A percentile compares a stretch with the other conserved stretches of the same genome.
These are phyloP conservation scores for Hirtodrosophila cameraria DNA, from an alignment of 2,888 invertebrate genomes.

Conservation along the genomic window DNA sequence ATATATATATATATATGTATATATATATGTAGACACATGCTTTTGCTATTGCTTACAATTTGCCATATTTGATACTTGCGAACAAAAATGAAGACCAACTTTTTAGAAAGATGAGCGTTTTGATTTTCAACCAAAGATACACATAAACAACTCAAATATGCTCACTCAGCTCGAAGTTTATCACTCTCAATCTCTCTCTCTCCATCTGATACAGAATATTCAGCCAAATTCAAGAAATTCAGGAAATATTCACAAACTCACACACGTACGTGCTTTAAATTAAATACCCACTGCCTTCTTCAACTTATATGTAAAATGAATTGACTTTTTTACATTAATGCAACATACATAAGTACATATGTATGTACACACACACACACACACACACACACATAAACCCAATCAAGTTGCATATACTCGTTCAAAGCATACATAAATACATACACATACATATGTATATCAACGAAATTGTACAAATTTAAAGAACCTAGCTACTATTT, in stretches of 20 bases:
- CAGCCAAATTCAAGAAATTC: neutral
- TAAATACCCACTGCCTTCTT: conserved; percentile 48
- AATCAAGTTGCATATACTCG: conserved; percentile 14
- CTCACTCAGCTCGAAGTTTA: conserved; percentile 1
- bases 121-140: too few relatives aligned
- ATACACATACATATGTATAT: conserved; percentile 25
- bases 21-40: too few relatives aligned
- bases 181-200: neutral
- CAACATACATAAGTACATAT: conserved; percentile 36
- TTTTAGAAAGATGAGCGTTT: too few relatives aligned
- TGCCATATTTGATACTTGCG: conserved; percentile 27
- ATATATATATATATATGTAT: too few relatives aligned
- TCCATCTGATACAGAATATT: conserved; percentile 1
- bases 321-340: conserved; percentile 1
- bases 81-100: conserved; percentile 15
- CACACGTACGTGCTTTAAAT: conserved; percentile 39
- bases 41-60: conserved; percentile 67
- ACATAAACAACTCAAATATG: neutral
- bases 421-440: conserved; percentile 12
- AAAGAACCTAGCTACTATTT: conserved; percentile 29
- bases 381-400: too few relatives aligned
- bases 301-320: conserved; percentile 11
- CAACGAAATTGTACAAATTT: conserved; percentile 30
- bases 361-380: conserved; percentile 8
- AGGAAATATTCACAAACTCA: too few relatives aligned